phyloP scores from a whole-genome alignment of 2,797 vertebrate genomes.

The Sebastes iracundus region DNA sequence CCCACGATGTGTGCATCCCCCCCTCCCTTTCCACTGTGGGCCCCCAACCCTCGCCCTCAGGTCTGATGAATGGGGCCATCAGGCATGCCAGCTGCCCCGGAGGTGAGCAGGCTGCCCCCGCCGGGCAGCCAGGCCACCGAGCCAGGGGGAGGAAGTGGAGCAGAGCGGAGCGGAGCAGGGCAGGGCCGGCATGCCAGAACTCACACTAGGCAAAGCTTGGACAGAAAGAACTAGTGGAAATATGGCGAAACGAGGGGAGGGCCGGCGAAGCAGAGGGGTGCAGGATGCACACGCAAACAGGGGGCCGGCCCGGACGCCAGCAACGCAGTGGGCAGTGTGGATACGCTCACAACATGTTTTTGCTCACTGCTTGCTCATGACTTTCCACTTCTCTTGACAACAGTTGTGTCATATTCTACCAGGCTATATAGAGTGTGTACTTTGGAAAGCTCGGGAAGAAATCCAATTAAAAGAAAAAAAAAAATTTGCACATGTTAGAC shows the following conservation, averaged over 20 bases:
- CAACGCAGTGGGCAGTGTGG: slow-evolving; percentile 68
- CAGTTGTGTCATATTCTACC: slow-evolving; percentile 47
- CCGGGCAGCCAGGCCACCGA: slow-evolving; percentile 68
- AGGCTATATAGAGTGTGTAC: not conserved
- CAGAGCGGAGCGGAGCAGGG: slow-evolving; percentile 53
- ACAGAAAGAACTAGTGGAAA: slow-evolving; percentile 67
- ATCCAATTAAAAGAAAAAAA: not conserved
- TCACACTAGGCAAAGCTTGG: slow-evolving; percentile 76
- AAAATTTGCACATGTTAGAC: slow-evolving; percentile 17
- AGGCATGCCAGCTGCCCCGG: slow-evolving; percentile 86
- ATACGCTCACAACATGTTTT: slow-evolving; percentile 69
- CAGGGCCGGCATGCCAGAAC: slow-evolving; percentile 75
- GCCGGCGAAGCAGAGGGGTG: slow-evolving; percentile 74
- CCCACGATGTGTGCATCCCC: slow-evolving; percentile 26
- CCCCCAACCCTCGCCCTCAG: slow-evolving; percentile 49
- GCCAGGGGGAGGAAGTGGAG: slow-evolving; percentile 76
- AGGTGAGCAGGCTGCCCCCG: slow-evolving; percentile 82
- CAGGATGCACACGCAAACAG: slow-evolving; percentile 74
- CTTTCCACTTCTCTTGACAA: slow-evolving; percentile 67
- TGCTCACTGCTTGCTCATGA: slow-evolving; percentile 64
- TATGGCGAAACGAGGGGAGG: slow-evolving; percentile 69
- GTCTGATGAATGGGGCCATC: slow-evolving; percentile 84
- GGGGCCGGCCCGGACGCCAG: slow-evolving; percentile 69
- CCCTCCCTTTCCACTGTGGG: not conserved
- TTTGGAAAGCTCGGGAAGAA: not conserved